Percentiles rank a stretch among this genome's conserved stretches.
phyloP scores from a whole-genome alignment of 2,797 vertebrate genomes.

The Molossus alvarezi region DNA sequence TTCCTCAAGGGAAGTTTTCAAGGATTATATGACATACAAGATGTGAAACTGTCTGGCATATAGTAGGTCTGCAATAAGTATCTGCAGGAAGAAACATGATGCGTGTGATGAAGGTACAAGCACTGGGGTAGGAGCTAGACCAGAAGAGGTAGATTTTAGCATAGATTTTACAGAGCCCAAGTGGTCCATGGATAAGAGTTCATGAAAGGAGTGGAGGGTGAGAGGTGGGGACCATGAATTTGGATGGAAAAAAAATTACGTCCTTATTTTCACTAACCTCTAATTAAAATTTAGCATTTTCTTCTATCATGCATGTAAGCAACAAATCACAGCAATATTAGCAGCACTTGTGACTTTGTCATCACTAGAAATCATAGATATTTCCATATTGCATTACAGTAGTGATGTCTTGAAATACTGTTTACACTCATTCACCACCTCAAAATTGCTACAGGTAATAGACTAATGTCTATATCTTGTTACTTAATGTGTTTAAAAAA shows the following conservation, averaged over 20 bases:
- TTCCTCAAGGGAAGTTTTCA: constrained; percentile 43
- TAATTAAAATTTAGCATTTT: constrained; percentile 33
- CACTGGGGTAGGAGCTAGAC: neutral
- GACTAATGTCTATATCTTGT: neutral
- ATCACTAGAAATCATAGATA: constrained; percentile 47
- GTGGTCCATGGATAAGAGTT: neutral
- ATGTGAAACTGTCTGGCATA: neutral
- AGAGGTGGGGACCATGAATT: neutral
- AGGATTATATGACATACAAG: neutral
- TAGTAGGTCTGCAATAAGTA: constrained; percentile 14
- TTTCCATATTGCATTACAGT: constrained; percentile 1
- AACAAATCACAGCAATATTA: neutral
- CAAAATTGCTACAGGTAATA: neutral
- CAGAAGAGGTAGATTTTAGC: constrained; percentile 9
- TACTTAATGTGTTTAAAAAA: constrained; percentile 22
- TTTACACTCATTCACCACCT: neutral
- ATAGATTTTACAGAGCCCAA: neutral
- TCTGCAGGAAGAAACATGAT: constrained; percentile 1
- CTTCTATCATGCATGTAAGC: neutral
- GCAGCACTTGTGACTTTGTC: neutral
- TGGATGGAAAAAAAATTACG: constrained; percentile 15
- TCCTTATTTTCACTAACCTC: constrained; percentile 16
- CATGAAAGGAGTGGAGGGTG: neutral
- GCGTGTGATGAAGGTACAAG: neutral
- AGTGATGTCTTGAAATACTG: neutral